Percentiles rank a stretch among this genome's conserved stretches.
These are phyloP conservation scores for Aricia artaxerxes DNA, from an alignment of 2,888 invertebrate genomes.

Conservation along the genomic window DNA sequence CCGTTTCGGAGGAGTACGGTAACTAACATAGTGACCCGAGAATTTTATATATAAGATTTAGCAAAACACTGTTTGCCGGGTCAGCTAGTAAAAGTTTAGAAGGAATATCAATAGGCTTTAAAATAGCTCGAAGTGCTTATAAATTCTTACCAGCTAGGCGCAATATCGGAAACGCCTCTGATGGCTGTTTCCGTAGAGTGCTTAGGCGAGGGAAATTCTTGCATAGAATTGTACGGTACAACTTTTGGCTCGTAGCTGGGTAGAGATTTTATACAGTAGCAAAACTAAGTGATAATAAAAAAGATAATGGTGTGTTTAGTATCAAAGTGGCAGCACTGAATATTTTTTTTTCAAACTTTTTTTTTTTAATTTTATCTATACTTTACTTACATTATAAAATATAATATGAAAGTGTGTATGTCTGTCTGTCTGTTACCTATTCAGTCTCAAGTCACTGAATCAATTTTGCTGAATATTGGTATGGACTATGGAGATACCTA, in stretches of 20 bases:
- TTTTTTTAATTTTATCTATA: too few relatives aligned
- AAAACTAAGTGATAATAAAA: not conserved
- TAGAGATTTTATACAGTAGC: not conserved
- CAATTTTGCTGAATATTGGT: too few relatives aligned
- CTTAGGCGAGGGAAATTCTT: constrained; percentile 5
- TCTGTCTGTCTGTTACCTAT: too few relatives aligned
- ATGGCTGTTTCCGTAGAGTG: constrained; percentile 10
- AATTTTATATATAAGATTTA: not conserved
- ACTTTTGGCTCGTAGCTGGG: not conserved
- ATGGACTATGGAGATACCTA: too few relatives aligned
- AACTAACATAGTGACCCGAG: too few relatives aligned
- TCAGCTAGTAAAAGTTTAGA: not conserved
- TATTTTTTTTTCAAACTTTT: too few relatives aligned
- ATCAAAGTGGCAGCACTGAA: too few relatives aligned
- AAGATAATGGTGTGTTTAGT: too few relatives aligned
- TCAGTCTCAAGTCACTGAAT: too few relatives aligned
- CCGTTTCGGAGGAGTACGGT: too few relatives aligned
- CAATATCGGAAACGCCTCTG: constrained; percentile 1
- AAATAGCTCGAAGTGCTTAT: not conserved
- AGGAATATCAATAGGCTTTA: not conserved
- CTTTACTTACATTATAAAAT: too few relatives aligned
- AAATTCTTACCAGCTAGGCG: not conserved
- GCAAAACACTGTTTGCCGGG: not conserved
- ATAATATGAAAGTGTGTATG: too few relatives aligned
- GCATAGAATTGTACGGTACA: not conserved